phyloP scores from a whole-genome alignment of 2,113 vertebrate genomes.

The Apteryx mantelli region DNA sequence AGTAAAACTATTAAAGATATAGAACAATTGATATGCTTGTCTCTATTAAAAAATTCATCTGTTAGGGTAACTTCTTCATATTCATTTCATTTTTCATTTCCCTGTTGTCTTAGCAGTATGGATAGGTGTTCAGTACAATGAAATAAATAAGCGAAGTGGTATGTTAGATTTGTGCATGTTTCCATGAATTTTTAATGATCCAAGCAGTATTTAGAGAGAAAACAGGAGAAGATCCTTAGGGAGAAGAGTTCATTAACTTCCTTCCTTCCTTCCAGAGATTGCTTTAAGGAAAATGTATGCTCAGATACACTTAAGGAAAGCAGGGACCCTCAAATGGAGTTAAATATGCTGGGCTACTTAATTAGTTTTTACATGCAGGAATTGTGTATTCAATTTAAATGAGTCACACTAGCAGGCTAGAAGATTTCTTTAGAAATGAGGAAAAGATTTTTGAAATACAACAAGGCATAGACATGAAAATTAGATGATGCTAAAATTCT shows the following conservation, averaged over 20 bases:
- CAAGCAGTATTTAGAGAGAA: neutral
- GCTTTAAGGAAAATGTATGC: neutral
- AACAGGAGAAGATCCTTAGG: neutral
- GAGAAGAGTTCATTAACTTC: neutral
- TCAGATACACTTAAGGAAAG: neutral
- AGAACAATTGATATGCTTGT: neutral
- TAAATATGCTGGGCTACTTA: conserved; percentile 5
- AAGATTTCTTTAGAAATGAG: neutral
- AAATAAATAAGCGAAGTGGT: neutral
- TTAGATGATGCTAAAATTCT: neutral
- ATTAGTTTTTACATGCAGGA: conserved; percentile 12
- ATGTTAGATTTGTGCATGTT: neutral
- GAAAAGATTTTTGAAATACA: neutral
- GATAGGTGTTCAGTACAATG: neutral
- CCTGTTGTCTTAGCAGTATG: neutral
- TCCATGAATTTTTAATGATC: neutral
- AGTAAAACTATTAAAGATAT: neutral
- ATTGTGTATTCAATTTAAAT: neutral
- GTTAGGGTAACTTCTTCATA: neutral
- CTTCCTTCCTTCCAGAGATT: neutral
- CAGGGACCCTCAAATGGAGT: neutral
- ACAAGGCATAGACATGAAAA: neutral
- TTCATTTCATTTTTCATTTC: neutral
- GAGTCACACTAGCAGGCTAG: neutral
- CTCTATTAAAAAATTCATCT: neutral